Evolutionary conservation across 92 coral and sea anemone species (phyloP).

Genomic region (Parazoanthus swiftii): DNA sequence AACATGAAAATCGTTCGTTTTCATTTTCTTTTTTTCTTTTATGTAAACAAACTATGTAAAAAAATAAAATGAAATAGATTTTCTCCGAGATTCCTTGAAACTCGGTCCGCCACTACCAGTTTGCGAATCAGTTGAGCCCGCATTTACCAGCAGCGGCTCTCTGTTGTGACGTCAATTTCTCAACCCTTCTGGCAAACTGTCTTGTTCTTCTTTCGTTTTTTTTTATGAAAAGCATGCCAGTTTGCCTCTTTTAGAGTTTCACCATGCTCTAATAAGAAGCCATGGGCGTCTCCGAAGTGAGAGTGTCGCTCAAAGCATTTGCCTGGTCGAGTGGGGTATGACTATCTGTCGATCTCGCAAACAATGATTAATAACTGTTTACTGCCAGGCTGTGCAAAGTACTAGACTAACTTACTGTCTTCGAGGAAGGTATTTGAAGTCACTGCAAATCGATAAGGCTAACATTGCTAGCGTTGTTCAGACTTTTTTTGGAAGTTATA

Average conservation of each 20-base stretch:
- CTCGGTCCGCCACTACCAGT: neutral
- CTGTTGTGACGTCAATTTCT: neutral
- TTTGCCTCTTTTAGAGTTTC: neutral
- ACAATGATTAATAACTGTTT: too few relatives aligned
- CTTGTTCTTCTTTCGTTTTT: neutral
- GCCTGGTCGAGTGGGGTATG: too few relatives aligned
- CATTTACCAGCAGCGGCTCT: neutral
- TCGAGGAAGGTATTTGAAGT: too few relatives aligned
- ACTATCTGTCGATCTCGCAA: neutral
- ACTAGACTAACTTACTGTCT: too few relatives aligned
- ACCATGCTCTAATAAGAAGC: neutral
- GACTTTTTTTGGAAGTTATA: too few relatives aligned
- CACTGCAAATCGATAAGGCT: too few relatives aligned
- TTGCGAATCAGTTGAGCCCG: constrained; percentile 7
- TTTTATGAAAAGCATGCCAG: neutral
- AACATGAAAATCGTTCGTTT: neutral
- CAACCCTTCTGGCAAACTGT: neutral
- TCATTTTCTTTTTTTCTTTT: neutral
- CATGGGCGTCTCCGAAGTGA: neutral
- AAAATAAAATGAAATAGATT: neutral
- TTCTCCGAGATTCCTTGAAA: neutral
- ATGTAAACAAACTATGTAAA: neutral
- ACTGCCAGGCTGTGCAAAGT: too few relatives aligned
- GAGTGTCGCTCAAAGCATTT: neutral
- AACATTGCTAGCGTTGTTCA: too few relatives aligned